Conservation (phyloP, 2,888 invertebrate genomes). For the Podabrus alpinus region DNA sequence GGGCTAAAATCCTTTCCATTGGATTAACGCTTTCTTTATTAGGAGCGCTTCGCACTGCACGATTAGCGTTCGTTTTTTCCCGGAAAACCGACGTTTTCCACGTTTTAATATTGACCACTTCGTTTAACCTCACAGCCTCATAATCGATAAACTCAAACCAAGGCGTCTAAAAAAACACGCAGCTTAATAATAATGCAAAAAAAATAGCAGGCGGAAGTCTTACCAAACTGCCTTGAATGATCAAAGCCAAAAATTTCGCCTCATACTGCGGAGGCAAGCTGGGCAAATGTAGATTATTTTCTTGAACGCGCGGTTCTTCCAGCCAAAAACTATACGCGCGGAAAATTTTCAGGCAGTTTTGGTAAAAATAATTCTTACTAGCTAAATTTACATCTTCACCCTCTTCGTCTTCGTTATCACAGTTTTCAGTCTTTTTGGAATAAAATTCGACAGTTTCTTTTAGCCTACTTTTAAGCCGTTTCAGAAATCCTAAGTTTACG, state of each 20-base stretch:
- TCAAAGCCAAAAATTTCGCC: conserved; percentile 63
- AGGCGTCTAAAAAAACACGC: conserved; percentile 53
- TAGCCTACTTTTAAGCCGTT: conserved; percentile 70
- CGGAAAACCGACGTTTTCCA: conserved; percentile 63
- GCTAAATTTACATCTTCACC: conserved; percentile 10
- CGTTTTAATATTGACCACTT: conserved; percentile 58
- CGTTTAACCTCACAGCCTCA: conserved; percentile 59
- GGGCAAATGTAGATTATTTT: conserved; percentile 66
- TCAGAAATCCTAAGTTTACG: conserved; percentile 67
- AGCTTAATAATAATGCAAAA: neutral
- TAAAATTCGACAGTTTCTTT: conserved; percentile 66
- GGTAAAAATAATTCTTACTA: conserved; percentile 45
- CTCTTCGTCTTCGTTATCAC: conserved; percentile 38
- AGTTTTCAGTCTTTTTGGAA: conserved; percentile 56
- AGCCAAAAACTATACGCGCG: conserved; percentile 74
- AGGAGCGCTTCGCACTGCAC: conserved; percentile 48
- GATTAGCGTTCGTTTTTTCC: conserved; percentile 49
- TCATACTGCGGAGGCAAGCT: conserved; percentile 76
- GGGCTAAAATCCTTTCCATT: conserved; percentile 60
- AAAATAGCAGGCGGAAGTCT: conserved; percentile 19
- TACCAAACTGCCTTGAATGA: conserved; percentile 66
- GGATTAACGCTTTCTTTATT: conserved; percentile 55
- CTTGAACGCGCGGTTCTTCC: conserved; percentile 76
- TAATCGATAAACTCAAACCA: conserved; percentile 73
- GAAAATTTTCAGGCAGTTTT: conserved; percentile 60